phyloP scores from a whole-genome alignment of 2,113 vertebrate genomes.

The Girardinichthys multiradiatus region DNA sequence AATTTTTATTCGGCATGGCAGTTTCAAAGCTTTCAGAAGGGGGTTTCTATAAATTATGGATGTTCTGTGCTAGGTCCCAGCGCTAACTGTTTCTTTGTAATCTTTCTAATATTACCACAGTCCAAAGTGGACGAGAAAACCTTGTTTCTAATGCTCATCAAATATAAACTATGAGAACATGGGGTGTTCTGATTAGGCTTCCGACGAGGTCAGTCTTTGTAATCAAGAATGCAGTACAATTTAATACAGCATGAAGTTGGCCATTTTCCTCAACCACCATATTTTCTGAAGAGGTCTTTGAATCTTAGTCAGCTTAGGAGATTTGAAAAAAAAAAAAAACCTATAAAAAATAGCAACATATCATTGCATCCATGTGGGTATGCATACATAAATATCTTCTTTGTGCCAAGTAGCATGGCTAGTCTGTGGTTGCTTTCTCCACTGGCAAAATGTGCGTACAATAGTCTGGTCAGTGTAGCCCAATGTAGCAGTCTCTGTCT shows the following conservation, averaged over 20 bases:
- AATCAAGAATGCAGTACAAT: conserved; percentile 10
- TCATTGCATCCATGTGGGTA: conserved; percentile 5
- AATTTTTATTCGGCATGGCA: conserved; percentile 5
- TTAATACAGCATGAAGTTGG: too few species aligned
- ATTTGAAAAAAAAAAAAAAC: neutral
- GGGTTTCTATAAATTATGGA: conserved; percentile 19
- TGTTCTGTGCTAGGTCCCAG: neutral
- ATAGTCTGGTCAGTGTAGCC: conserved; percentile 34
- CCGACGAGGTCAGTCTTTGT: conserved; percentile 1
- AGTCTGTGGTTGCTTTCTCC: conserved; percentile 22
- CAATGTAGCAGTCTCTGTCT: conserved; percentile 47
- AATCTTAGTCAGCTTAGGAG: neutral
- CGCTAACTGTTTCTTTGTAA: conserved; percentile 12
- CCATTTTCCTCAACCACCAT: neutral
- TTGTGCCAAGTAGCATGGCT: conserved; percentile 14
- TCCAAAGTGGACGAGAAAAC: conserved; percentile 9
- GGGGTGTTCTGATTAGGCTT: neutral
- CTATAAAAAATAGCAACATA: neutral
- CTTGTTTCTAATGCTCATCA: neutral
- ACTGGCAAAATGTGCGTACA: conserved; percentile 29
- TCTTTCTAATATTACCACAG: conserved; percentile 5
- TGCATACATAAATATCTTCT: neutral
- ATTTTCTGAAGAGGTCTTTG: neutral
- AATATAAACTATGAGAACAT: conserved; percentile 19
- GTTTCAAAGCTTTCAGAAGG: conserved; percentile 24